Base-by-base conservation (phyloP, 2,888 invertebrate genomes). In the Tachina grossa region DNA sequence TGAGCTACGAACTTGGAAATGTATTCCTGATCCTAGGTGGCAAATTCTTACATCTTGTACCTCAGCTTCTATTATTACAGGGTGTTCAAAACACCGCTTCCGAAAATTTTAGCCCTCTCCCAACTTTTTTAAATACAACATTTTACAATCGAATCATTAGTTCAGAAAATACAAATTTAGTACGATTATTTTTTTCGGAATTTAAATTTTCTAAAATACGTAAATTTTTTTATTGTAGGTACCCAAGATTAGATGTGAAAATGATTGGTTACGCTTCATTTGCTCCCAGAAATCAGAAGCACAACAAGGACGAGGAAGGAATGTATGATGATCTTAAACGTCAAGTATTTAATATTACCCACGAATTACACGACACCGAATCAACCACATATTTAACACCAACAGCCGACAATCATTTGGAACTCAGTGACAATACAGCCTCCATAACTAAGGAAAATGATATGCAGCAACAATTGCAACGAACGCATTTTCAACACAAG, bases 221-320 rank as follows among this genome's bases (percentile, higher is more conserved):
- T 45, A 39, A 39, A 22, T 74, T 11, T 43, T 55, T 51, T 72
- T 1, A 39, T 87, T 88, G 0, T 83, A 92, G 92, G 89, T 90
- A 88, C 75, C 92, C 92, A 89, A 91, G 92, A 88, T 84, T 92
- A 91, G 92, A 92, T 78, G 87, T 92, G 0, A 89, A 88, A 87
- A 87, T 90, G 74, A 88, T 90, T 68, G 91, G 92, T 57, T 89
- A 89, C 69, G 89, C 88, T 45, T 84, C 88, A 43, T 88, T 89
- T 57, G 88, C 88, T 13, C 83, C 87, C 43, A 89, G 83, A 78
- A 88, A 88, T 85, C 88, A 89, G 31, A 71, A 77, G 53, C 88
- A 87, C 68, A 89, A 84, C 66, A 82, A 87, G 75, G 82, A 88
- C 49, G 88, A 88, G 69, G 88, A 89, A 76, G 88, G 87, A 72